A percentile compares a stretch with the other conserved stretches of the same genome.
phyloP scores from a whole-genome alignment of 2,797 vertebrate genomes.

The Takifugu rubripes region DNA sequence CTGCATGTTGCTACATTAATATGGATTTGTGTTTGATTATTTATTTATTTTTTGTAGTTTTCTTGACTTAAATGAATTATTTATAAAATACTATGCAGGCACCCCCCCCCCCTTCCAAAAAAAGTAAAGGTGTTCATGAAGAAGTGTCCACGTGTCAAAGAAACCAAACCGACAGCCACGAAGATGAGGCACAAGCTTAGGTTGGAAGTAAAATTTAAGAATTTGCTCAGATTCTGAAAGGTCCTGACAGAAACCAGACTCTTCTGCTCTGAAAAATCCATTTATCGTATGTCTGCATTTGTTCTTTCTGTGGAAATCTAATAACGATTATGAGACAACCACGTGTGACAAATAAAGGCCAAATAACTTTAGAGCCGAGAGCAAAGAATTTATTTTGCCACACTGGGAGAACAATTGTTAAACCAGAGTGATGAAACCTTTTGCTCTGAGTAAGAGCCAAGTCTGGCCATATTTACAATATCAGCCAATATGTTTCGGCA shows the following conservation, averaged over 20 bases:
- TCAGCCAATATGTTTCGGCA: background rate
- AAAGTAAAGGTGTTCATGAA: slow-evolving; percentile 32
- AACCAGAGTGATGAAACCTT: background rate
- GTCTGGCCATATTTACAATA: background rate
- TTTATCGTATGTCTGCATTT: slow-evolving; percentile 12
- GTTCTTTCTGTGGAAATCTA: slow-evolving; percentile 1
- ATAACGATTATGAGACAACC: slow-evolving; percentile 6
- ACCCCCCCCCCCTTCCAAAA: slow-evolving; percentile 28
- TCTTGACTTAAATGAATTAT: slow-evolving; percentile 33
- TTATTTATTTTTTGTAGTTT: slow-evolving; percentile 4
- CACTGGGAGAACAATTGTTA: background rate
- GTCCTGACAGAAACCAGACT: slow-evolving; percentile 12
- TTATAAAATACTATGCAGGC: slow-evolving; percentile 44
- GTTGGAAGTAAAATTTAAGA: slow-evolving; percentile 19
- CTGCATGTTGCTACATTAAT: slow-evolving; percentile 49
- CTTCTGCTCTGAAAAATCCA: slow-evolving; percentile 14
- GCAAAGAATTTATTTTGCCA: background rate
- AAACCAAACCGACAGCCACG: slow-evolving; percentile 28
- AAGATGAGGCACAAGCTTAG: slow-evolving; percentile 16
- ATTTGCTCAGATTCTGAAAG: slow-evolving; percentile 21
- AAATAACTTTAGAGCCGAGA: background rate
- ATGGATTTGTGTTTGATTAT: slow-evolving; percentile 44
- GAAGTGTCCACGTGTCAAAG: slow-evolving; percentile 15
- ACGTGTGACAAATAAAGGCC: slow-evolving; percentile 3
- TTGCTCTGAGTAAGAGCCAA: background rate